Evolutionary conservation across 2,797 vertebrate species (phyloP), one percentile per base, ranked within the genome.

Genomic region (Peromyscus attwateri): DNA sequence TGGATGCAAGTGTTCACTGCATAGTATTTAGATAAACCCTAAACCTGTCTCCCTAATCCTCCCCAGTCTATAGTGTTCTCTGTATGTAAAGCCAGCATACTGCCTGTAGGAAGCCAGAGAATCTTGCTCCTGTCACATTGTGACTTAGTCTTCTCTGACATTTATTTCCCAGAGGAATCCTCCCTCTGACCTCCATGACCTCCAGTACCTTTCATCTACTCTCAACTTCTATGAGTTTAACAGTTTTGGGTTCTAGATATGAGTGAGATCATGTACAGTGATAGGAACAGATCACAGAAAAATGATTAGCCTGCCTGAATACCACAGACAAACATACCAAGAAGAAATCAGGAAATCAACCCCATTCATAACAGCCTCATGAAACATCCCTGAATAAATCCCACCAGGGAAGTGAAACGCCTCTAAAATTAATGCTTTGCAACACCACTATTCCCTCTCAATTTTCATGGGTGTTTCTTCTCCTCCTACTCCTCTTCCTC

Each of bases 131-230:
- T 55, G 66, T 37, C 4, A 8, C 2, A 13, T 40, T 21, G 31
- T n/a, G 3, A 6, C 49, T 88, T 88, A 12, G 16, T 40, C 23
- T 9, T 21, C 16, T 29, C 31, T 60, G n/a, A 57, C 10, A 16
- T 29, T 7, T 40, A 29, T 21, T 57, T 1, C 14, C 2, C 19
- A 10, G 21, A 37, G 14, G 3, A 27, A 57, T 31, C 37, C 16
- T 40, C 0, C 6, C 37, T 43, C 27, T 75, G 16, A 57, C 1
- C 17, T 75, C 16, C 10, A 0, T 34, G 70, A 57, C 37, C 10
- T 73, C n/a, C 12, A 17, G 11, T 0, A 23, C 0, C 5, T 12
- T 0, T 75, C 25, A 57, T 57, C 9, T 8, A 29, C 14, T 71
- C 34, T 37, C 21, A 73, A 6, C 34, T 7, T 37, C 52, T 82